Percentiles rank a stretch among this genome's conserved stretches.
Conservation (phyloP, 2,797 vertebrate species). For the Mormyrus proboscirostris region DNA sequence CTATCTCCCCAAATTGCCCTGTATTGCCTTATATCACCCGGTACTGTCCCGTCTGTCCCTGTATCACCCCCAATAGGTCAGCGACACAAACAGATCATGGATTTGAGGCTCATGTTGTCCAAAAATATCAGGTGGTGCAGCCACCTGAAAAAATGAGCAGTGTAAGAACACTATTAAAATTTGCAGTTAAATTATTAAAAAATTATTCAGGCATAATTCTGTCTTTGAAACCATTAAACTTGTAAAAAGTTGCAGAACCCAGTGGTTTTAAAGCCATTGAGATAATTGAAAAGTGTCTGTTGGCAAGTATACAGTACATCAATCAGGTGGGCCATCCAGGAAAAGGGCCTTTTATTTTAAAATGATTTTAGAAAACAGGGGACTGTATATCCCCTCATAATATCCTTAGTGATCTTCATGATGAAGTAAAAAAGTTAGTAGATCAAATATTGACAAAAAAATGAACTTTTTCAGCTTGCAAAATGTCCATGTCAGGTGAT, state of each 20-base stretch:
- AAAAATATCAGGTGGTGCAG: background rate
- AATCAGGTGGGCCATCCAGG: background rate
- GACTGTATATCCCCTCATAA: background rate
- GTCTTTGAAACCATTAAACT: background rate
- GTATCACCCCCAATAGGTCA: background rate
- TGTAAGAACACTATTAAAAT: background rate
- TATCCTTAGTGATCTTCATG: background rate
- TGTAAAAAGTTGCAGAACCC: background rate
- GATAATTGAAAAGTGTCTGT: background rate
- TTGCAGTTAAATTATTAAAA: background rate
- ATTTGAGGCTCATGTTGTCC: background rate
- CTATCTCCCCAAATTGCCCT: background rate
- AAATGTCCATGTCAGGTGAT: background rate
- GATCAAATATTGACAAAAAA: background rate
- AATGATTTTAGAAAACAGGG: background rate
- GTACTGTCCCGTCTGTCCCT: background rate
- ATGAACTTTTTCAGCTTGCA: background rate
- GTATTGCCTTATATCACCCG: background rate
- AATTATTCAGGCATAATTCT: background rate
- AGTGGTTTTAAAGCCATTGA: background rate
- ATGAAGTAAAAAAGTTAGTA: background rate
- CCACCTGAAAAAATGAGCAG: background rate
- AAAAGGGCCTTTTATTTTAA: background rate
- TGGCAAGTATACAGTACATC: background rate
- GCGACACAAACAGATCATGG: background rate